Evolutionary conservation across 2,797 vertebrate species (phyloP), one percentile per base, ranked within the genome.

Genomic region (Harpagifer antarcticus): DNA sequence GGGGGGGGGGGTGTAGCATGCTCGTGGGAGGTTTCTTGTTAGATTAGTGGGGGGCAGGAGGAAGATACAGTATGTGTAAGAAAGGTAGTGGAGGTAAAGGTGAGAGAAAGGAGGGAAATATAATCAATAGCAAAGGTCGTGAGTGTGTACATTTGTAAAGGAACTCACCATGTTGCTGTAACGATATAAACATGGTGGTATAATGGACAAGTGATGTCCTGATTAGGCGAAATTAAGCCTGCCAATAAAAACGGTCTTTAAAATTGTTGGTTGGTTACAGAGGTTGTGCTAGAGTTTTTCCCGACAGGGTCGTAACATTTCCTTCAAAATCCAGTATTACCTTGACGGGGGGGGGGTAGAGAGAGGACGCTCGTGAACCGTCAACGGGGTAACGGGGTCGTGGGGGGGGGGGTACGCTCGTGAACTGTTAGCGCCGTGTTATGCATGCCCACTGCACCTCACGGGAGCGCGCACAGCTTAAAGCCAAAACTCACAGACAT

Each of bases 1-100:
- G 40, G 40, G 4, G 23, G 20, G 23, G 20, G 2, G 20, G 20
- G 20, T n/a, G 59, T 16, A 43, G 56, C 14, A 14, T 45, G 58
- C 49, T 50, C 53, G 64, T 78, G 70, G 84, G 76, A 81, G 69
- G 67, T 65, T 27, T 66, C 66, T 57, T 82, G 72, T 15, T 16
- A 76, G 79, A 86, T 84, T 58, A 85, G 55, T 48, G 55, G 61
- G 23, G 14, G 48, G 33, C 12, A 56, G 42, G 54, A n/a, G 62
- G 78, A 85, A 78, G 74, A 69, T 66, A 37, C 2, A 37, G 33
- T 37, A 37, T 33, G 14, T 77, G 44, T 59, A 72, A 60, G 56
- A 68, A 74, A 37, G 5, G 3, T 42, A 54, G 49, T 14, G 9
- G 45, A 76, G 54, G 65, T 77, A 37, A 59, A 68, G 70, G 59